Evolutionary conservation across 2,888 invertebrate genomes (phyloP), one percentile per base, ranked within the genome.

Genomic region (Amaurobius ferox): DNA sequence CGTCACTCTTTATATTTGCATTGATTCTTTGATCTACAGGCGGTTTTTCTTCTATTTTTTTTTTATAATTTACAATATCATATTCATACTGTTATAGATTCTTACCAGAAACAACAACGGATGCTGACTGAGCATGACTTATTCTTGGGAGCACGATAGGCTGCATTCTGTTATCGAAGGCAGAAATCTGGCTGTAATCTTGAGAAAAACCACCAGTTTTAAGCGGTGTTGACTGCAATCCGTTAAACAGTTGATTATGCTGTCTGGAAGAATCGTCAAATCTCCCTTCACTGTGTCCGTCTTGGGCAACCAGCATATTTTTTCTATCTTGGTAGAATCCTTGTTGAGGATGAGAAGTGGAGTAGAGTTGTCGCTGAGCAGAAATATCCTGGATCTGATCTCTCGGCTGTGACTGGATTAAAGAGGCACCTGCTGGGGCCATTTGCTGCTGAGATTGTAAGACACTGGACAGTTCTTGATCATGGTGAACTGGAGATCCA

Each of bases 71-170:
- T n/a, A n/a, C n/a, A n/a, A n/a, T n/a, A n/a, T n/a, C n/a, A n/a
- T n/a, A n/a, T n/a, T n/a, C n/a, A n/a, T n/a, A n/a, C n/a, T n/a
- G n/a, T n/a, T n/a, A 11, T 5, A 35, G 35, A 11, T 13, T 23
- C 81, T 64, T 44, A 81, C 81, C 81, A 30, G 81, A 81, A 44
- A 81, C 81, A 26, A 81, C 40, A 1, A 81, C 74, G 1, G 81
- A 74, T 68, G 81, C 9, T 3, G 81, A 74, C n/a, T 74, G 81
- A 9, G 72, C 30, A 1, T 66, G 23, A 13, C 64, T 28, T 5
- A 72, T 39, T 30, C 70, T 30, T 23, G 83, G 83, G 11, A 83
- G 30, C 2, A 61, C 71, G 1, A 83, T 13, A 9, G 77, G 77
- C 6, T 83, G 77, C 11, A 48, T 35, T 19, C 77, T 30, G 64